Percentiles rank a stretch among this genome's conserved stretches.
Evolutionary conservation across 2,888 invertebrate genomes (phyloP).

Genomic region (Gryllus longicercus): DNA sequence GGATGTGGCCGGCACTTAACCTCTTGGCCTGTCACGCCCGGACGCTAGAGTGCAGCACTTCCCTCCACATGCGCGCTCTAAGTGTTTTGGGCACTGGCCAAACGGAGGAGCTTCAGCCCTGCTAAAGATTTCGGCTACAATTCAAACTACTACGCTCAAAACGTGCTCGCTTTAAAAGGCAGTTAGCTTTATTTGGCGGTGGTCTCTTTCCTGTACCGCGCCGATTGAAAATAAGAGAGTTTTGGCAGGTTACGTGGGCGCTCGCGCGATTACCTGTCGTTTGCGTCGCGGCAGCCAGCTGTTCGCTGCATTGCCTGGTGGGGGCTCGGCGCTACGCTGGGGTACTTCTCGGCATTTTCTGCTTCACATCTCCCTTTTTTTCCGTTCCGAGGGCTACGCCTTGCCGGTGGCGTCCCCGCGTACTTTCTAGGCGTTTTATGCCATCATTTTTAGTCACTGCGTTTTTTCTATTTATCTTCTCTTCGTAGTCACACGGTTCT

Average conservation of each 20-base stretch:
- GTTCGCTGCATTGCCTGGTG: too few relatives aligned
- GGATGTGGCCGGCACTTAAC: conserved; percentile 17
- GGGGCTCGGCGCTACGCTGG: too few relatives aligned
- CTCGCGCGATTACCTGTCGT: not conserved
- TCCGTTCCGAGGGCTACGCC: too few relatives aligned
- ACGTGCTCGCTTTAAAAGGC: not conserved
- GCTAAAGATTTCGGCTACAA: not conserved
- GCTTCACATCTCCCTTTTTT: too few relatives aligned
- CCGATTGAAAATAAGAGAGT: not conserved
- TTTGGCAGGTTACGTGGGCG: not conserved
- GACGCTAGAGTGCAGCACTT: conserved; percentile 1
- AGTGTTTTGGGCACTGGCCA: conserved; percentile 6
- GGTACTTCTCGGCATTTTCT: too few relatives aligned
- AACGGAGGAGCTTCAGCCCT: not conserved
- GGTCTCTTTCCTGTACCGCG: not conserved
- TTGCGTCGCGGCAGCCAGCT: not conserved
- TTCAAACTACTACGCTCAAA: conserved; percentile 5
- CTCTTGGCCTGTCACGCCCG: conserved; percentile 1
- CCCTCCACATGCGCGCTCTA: conserved; percentile 7
- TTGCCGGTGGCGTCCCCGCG: too few relatives aligned
- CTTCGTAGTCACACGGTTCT: too few relatives aligned
- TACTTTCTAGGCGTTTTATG: too few relatives aligned
- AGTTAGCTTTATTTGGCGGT: not conserved
- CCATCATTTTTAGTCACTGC: too few relatives aligned
- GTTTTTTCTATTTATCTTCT: too few relatives aligned